Base-by-base conservation (phyloP, 2,113 vertebrate genomes). In the Oreochromis spilurus region DNA sequence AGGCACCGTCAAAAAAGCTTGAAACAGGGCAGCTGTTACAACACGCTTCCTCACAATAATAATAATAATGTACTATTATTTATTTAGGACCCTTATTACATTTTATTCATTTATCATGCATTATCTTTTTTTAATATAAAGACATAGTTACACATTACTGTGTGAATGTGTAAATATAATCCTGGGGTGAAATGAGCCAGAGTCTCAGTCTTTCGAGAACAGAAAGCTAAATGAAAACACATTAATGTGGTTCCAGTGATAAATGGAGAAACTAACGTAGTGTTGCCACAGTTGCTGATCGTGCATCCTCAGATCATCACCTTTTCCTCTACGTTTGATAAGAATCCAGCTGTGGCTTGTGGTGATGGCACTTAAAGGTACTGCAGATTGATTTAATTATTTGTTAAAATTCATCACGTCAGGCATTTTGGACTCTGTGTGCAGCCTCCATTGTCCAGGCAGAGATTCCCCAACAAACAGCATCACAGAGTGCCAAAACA, bases 401-500 rank as follows among this genome's bases (percentile, higher is more conserved):
- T 78, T 87, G 78, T 87, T 72, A 40, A 83, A 92, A 88, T 78
- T 62, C 81, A 79, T 83, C 57, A 85, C 43, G 70, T 87, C 87
- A 82, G 57, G 81, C 26, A 38, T 89, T 93, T 92, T 81, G 77
- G 79, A 21, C 62, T 81, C 48, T 29, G n/a, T 88, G 88, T 79
- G 75, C 81, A 80, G 81, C 85, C 62, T 86, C 54, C 70, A 57
- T 93, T 94, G 94, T 94, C 7, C 79, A 54, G 78, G 55, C 55
- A 86, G 83, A 36, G 79, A 91, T 52, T 60, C 5, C n/a, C 14
- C 2, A 87, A 95, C 94, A 95, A 95, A 95, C 90, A 86, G 82
- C 11, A 4, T 79, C 43, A 67, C 75, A 93, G 90, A 94, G 58
- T n/a, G 24, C 21, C 19, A 26, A 89, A 83, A 95, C 94, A 95